Base-by-base conservation (phyloP, 35 echinoderm and acorn worm species). In the Heliocidaris erythrogramma region DNA sequence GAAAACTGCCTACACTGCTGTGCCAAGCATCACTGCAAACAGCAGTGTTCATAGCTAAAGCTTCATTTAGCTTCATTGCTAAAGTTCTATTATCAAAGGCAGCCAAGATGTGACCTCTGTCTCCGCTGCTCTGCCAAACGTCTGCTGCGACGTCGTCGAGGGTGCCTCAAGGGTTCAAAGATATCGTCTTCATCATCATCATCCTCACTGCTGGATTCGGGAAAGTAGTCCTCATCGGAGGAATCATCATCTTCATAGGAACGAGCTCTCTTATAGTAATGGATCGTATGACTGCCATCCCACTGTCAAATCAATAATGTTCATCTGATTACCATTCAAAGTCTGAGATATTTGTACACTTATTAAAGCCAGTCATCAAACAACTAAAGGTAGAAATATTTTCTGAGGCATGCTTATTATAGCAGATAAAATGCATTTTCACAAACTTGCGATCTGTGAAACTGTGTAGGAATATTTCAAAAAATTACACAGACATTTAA, bases 221-320 rank as follows among this genome's bases (percentile, higher is more conserved):
- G 91, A 21, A 56, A 92, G 47, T 92, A 92, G 49, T 92, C 91
- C 49, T 92, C 91, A 59, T 92, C 91, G 0, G 91, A 92, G 59
- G 91, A 92, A 30, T 92, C 91, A 59, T 92, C 91, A 52, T 92
- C 91, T 30, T 92, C 91, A 30, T 30, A 30, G 49, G 10, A 29
- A 30, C 91, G 47, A 30, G 91, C 31, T 30, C 91, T 49, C 48
- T 92, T 92, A 49, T 92, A 92, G 49, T 92, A 92, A 59, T 92
- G 91, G 11, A 92, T 30, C 48, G 50, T 53, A 16, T 92, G 91
- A 59, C 91, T 52, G 49, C 91, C 91, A 92, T 92, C 91, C 91
- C 91, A 92, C 91, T 92, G 91, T 48, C 9, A 18, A 48, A 47
- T 17, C 86, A 88, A 48, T 12, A 86, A 18, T 86, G 8, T 86